Evolutionary conservation across 2,113 vertebrate genomes (phyloP).

Genomic region (Anarrhichthys ocellatus): DNA sequence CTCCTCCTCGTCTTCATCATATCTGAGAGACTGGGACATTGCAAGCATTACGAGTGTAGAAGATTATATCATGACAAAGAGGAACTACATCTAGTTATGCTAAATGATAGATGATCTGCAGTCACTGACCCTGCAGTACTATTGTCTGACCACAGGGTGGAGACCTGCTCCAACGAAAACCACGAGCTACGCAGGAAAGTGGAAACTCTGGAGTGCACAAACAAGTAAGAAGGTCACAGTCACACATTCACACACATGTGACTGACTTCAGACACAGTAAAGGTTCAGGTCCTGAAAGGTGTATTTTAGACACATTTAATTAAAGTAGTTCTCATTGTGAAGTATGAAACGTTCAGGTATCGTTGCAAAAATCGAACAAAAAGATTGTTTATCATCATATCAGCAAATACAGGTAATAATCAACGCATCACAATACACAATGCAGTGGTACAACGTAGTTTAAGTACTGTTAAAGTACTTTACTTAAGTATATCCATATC

Average conservation of each 20-base stretch:
- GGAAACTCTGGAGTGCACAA: slow-evolving; percentile 94
- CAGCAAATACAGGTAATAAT: neutral
- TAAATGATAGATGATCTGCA: neutral
- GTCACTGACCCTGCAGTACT: slow-evolving; percentile 60
- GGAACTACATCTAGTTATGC: neutral
- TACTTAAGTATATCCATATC: too few relatives aligned
- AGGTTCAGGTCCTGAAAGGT: neutral
- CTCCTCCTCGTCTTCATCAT: neutral
- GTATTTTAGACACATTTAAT: neutral
- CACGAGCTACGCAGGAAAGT: slow-evolving; percentile 95
- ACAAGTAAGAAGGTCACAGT: slow-evolving; percentile 86
- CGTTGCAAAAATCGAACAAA: neutral
- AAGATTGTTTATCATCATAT: neutral
- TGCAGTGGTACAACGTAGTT: too few relatives aligned
- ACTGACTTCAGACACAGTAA: neutral
- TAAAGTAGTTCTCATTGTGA: too few relatives aligned
- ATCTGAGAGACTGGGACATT: neutral
- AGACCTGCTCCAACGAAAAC: slow-evolving; percentile 97
- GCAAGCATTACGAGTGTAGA: too few relatives aligned
- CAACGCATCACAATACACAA: neutral
- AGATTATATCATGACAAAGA: neutral
- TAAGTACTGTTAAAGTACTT: too few relatives aligned
- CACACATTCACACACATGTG: neutral
- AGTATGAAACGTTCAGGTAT: neutral
- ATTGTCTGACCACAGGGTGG: slow-evolving; percentile 87